phyloP scores from a whole-genome alignment of 2,797 vertebrate genomes.

The Lepus townsendii region DNA sequence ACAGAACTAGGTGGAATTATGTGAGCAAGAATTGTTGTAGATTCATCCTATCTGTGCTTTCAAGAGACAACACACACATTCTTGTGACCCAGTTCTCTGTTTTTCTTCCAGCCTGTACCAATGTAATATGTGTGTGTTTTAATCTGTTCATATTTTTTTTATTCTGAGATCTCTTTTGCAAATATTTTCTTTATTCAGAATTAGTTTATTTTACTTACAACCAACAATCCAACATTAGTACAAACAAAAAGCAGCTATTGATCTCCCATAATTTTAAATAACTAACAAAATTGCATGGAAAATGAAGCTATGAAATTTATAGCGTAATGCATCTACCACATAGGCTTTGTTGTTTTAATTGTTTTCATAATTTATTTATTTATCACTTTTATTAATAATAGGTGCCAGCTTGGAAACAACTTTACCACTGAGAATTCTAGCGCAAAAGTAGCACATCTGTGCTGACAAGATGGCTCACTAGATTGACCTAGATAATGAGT shows the following conservation, averaged over 20 bases:
- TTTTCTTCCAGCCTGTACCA: not conserved
- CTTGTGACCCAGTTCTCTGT: not conserved
- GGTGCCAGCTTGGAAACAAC: slow-evolving; percentile 73
- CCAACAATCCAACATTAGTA: not conserved
- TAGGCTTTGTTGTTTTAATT: slow-evolving; percentile 51
- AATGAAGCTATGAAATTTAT: slow-evolving; percentile 45
- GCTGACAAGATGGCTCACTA: slow-evolving; percentile 61
- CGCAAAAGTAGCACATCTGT: slow-evolving; percentile 77
- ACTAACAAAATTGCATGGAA: slow-evolving; percentile 29
- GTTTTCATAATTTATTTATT: slow-evolving; percentile 81
- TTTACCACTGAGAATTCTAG: slow-evolving; percentile 76
- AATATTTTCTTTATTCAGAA: not conserved
- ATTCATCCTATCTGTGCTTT: not conserved
- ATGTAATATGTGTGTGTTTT: not conserved
- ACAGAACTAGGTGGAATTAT: not conserved
- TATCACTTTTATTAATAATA: slow-evolving; percentile 84
- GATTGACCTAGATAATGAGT: slow-evolving; percentile 80
- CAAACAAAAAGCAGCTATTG: not conserved
- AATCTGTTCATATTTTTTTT: slow-evolving; percentile 5
- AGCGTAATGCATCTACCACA: not conserved
- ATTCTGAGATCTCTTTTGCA: not conserved
- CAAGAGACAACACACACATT: not conserved
- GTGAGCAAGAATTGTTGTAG: not conserved
- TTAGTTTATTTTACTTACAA: slow-evolving; percentile 58
- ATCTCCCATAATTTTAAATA: slow-evolving; percentile 50